Evolutionary conservation across 2,113 vertebrate species (phyloP).

Genomic region (Neodontobutis hainanensis): DNA sequence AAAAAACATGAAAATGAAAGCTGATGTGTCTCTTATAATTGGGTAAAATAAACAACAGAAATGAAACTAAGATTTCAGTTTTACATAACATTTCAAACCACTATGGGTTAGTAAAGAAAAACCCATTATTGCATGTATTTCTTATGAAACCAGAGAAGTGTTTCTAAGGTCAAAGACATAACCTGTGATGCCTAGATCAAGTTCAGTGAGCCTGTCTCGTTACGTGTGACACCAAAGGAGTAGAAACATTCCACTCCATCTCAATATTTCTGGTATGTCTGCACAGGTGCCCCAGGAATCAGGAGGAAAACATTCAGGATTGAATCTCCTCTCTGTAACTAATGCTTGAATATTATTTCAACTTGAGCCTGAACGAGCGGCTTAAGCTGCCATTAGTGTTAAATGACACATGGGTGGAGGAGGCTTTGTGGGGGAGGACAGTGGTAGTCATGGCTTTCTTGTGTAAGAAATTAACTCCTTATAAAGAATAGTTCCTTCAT

Average conservation of each 20-base stretch:
- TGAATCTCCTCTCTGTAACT: conserved; percentile 39
- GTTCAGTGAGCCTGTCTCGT: conserved; percentile 6
- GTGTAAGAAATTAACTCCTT: background rate
- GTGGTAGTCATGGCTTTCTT: conserved; percentile 11
- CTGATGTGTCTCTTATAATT: conserved; percentile 36
- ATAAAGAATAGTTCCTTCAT: background rate
- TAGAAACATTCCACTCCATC: conserved; percentile 43
- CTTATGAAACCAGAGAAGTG: background rate
- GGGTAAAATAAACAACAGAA: conserved; percentile 12
- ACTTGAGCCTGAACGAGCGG: conserved; percentile 20
- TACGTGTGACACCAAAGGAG: background rate
- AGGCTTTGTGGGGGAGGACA: conserved; percentile 20
- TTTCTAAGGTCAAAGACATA: conserved; percentile 6
- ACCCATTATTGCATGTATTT: background rate
- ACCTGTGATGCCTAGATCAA: conserved; percentile 7
- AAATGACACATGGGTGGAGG: conserved; percentile 33
- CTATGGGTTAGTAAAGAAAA: conserved; percentile 1
- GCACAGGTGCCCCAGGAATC: conserved; percentile 45
- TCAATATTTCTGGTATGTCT: conserved; percentile 66
- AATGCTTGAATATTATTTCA: conserved; percentile 49
- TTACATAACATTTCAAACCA: background rate
- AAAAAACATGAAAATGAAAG: conserved; percentile 31
- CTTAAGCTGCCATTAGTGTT: conserved; percentile 34
- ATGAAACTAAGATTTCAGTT: conserved; percentile 10
- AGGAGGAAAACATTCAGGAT: conserved; percentile 24